Evolutionary conservation across 2,888 invertebrate species (phyloP), one percentile per base, ranked within the genome.

Genomic region (Hirtodrosophila alboralis): DNA sequence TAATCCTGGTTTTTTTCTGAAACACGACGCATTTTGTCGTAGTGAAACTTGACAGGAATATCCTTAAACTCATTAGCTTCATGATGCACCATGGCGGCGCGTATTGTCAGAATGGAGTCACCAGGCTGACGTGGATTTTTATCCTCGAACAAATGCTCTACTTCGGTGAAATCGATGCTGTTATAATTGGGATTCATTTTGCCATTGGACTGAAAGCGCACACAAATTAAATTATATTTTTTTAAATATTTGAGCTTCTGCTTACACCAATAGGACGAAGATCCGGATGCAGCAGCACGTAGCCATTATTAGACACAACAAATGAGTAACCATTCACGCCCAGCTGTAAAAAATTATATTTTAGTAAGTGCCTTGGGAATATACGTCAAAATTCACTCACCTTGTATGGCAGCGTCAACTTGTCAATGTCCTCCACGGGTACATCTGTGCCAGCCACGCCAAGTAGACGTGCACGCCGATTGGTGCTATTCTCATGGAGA

Each of bases 241-340:
- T 5, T n/a, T 16, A 12, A 16, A 2, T 6, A 33, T 4, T 16
- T 4, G 0, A 13, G 21, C 1, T 6, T n/a, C 7, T 58, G 91
- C 94, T 94, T 91, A 97, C 96, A 86, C 95, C 94, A 9, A 89
- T 79, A 8, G 98, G 97, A 70, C 96, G 93, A 64, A 98, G 93
- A 87, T 98, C 95, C 0, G 99, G 99, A 93, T 99, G 99, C 77
- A 97, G 93, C 51, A 99, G 92, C 33, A 99, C 93, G 90, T 98
- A 98, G 1, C 99, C 99, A 90, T 99, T 98, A 90, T 98, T 98
- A 81, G 97, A 98, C 13, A 98, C 95, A 77, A 98, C 96, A 91
- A 99, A 98, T 1, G 97, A 96, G 91, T 98, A 99, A 0, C 97
- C 98, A 90, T 97, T 98, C 0, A 97, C 97, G 18, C 99, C 99